Conservation (phyloP, 2,797 vertebrate species). For the Bovichtus variegatus region DNA sequence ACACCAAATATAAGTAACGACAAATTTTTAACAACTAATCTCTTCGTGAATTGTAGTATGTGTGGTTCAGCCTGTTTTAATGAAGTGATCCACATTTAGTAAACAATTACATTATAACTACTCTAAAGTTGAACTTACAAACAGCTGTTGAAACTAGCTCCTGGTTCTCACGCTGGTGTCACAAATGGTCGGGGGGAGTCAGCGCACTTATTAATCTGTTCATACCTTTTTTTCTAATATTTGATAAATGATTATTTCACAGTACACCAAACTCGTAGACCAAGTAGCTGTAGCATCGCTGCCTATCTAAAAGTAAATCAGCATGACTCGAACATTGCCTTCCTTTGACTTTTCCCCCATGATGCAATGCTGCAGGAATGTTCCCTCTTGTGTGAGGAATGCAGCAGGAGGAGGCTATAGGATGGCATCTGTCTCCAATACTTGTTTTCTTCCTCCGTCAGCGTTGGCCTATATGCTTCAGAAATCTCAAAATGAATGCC, state of each 20-base stretch:
- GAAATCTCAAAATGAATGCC: conserved; percentile 53
- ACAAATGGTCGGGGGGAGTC: conserved; percentile 8
- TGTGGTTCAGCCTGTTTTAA: background rate
- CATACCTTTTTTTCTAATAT: background rate
- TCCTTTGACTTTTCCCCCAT: conserved; percentile 62
- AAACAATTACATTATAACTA: background rate
- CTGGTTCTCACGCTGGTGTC: conserved; percentile 12
- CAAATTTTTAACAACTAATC: background rate
- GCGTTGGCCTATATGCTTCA: conserved; percentile 38
- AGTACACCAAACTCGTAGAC: background rate
- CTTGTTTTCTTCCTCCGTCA: conserved; percentile 56
- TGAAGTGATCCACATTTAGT: background rate
- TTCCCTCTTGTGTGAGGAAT: conserved; percentile 79
- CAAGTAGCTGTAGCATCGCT: background rate
- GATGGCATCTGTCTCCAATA: conserved; percentile 65
- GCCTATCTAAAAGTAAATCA: conserved; percentile 46
- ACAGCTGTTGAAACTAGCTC: conserved; percentile 10
- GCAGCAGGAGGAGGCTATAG: conserved; percentile 70
- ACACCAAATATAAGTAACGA: background rate
- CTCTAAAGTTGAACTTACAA: conserved; percentile 10
- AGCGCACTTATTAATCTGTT: background rate
- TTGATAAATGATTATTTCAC: conserved; percentile 1
- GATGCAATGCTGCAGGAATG: conserved; percentile 78
- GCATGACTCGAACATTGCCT: conserved; percentile 50
- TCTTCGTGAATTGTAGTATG: background rate